Percentiles rank a stretch among this genome's conserved stretches.
These are phyloP conservation scores for Kuschelorhynchus macadamiae DNA, from an alignment of 2,888 invertebrate species.

Conservation along the genomic window DNA sequence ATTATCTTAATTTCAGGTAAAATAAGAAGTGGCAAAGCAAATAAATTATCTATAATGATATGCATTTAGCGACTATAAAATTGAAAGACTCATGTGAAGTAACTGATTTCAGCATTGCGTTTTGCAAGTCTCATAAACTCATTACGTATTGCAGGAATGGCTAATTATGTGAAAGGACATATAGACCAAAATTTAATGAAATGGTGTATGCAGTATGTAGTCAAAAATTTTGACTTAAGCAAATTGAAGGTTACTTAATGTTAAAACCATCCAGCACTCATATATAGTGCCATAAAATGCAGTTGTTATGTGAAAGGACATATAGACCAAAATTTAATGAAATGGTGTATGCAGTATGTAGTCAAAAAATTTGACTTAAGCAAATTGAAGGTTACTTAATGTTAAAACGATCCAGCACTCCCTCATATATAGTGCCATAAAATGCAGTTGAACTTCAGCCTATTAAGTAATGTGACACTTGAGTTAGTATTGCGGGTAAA, in stretches of 20 bases:
- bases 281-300: too few relatives aligned
- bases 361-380: too few relatives aligned
- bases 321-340: conserved; percentile 14
- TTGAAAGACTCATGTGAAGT: conserved; percentile 6
- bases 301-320: conserved; percentile 12
- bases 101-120: conserved; percentile 14
- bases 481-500: too few relatives aligned
- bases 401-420: too few relatives aligned
- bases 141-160: conserved; percentile 3
- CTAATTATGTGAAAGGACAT: conserved; percentile 13
- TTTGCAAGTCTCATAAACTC: conserved; percentile 19
- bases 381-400: too few relatives aligned
- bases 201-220: conserved; percentile 4
- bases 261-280: too few relatives aligned
- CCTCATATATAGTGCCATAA: too few relatives aligned
- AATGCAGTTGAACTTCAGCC: too few relatives aligned
- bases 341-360: conserved; percentile 4
- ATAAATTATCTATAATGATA: conserved; percentile 10
- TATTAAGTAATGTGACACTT: too few relatives aligned
- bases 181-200: conserved; percentile 13
- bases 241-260: too few relatives aligned
- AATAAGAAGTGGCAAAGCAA: not conserved
- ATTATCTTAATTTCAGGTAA: too few relatives aligned
- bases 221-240: too few relatives aligned
- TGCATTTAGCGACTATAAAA: conserved; percentile 14